Base-by-base conservation (phyloP, 2,888 invertebrate species). In the Eupithecia tripunctaria region DNA sequence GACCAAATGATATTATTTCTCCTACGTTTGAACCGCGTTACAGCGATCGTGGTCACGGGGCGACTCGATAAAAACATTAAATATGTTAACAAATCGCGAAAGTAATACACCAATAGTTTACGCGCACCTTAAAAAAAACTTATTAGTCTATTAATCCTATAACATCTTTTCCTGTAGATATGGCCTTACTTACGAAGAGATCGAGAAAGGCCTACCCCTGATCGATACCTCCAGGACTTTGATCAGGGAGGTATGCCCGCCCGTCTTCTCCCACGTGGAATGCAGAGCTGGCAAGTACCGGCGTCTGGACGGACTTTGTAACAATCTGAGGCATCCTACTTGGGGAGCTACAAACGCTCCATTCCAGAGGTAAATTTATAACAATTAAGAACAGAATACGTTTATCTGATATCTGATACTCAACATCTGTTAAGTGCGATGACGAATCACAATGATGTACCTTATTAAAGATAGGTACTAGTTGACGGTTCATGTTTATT, bases 271-370 rank as follows among this genome's bases (percentile, higher is more conserved):
- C 0, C 97, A 97, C 82, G 98, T 98, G 32, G 97, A 98, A 89
- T 98, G 98, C 83, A 96, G 97, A 63, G 96, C 98, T 0, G 98
- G 98, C 67, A 98, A 98, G 88, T 98, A 98, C 91, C 95, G 98
- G 21, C 95, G 98, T 32, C 96, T 96, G 81, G 98, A 98, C 86
- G 98, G 98, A 0, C 96, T 98, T 8, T 98, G 98, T 91, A 98
- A 98, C 81, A 98, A 98, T 87, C 92, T 98, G 82, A 96, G 97
- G 76, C 97, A 98, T 89, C 98, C 98, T 0, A 97, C 97, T 0
- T 98, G 98, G 98, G 98, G 98, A 1, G 96, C 98, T 18, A 96
- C 96, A 4, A 96, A 97, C 88, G 96, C 98, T 15, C 97, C 98
- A 1, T 98, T 98, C 93, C 97, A 97, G 81, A 97, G 98, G 96